phyloP scores from a whole-genome alignment of 1,140 invertebrate genomes.

The Monomorium pharaonis region DNA sequence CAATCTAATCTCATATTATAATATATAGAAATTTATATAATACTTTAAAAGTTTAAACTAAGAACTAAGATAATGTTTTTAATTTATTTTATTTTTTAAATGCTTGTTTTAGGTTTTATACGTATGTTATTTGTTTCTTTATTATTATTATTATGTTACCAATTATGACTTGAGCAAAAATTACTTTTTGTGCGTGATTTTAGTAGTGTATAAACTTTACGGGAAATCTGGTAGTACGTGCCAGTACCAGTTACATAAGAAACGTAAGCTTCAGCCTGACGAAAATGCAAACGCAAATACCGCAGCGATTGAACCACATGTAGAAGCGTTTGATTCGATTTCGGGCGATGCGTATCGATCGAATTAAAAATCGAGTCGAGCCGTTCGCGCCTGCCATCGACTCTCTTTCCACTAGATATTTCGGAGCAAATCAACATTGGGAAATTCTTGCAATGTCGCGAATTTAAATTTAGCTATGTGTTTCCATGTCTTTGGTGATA shows the following conservation, averaged over 20 bases:
- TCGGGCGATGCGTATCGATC: conserved; percentile 33
- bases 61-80: not conserved
- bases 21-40: not conserved
- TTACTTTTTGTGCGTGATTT: not conserved
- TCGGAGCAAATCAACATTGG: not conserved
- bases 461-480: not conserved
- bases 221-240: not conserved
- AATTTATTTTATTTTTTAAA: not conserved
- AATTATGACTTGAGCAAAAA: not conserved
- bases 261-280: conserved; percentile 21
- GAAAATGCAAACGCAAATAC: conserved; percentile 37
- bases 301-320: conserved; percentile 7
- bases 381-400: not conserved
- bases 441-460: not conserved
- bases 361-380: conserved; percentile 49
- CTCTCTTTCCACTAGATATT: conserved; percentile 1
- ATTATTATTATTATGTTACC: not conserved
- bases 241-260: conserved; percentile 6
- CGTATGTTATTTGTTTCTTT: not conserved
- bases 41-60: not conserved
- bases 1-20: not conserved
- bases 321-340: conserved; percentile 47
- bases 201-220: not conserved
- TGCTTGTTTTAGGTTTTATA: too few species aligned
- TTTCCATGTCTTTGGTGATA: not conserved